phyloP scores from a whole-genome alignment of 2,113 vertebrate species.

The Corydoras sp. region DNA sequence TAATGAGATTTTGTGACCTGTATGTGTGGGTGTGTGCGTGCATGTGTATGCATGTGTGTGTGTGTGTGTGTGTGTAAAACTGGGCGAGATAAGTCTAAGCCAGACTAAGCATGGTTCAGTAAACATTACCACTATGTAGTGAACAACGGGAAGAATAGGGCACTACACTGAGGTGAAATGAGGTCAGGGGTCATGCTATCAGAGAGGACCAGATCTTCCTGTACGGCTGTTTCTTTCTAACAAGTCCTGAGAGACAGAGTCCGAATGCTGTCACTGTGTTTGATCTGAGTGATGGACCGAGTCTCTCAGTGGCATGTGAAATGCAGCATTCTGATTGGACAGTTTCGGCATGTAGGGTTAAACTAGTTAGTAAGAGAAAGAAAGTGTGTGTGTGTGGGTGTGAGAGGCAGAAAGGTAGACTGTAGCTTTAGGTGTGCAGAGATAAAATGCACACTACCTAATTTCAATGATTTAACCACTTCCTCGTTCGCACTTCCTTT shows the following conservation, averaged over 20 bases:
- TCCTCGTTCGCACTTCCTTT: not conserved
- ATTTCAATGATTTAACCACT: not conserved
- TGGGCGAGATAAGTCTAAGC: no score
- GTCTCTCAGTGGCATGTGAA: not conserved
- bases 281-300: conserved; percentile 1
- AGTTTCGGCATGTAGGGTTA: no score
- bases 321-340: not conserved
- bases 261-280: not conserved
- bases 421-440: not conserved
- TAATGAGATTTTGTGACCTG: conserved; percentile 21
- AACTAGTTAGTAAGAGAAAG: no score
- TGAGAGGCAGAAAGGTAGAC: not conserved
- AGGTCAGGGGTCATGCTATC: conserved; percentile 47
- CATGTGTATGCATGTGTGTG: not conserved
- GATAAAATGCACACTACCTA: not conserved
- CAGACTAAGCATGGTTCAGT: not conserved
- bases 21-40: not conserved
- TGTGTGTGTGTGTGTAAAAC: conserved; percentile 1
- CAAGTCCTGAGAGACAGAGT: conserved; percentile 9
- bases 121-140: not conserved
- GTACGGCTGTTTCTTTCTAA: conserved; percentile 31
- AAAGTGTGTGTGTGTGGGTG: no score
- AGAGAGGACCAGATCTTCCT: conserved; percentile 51
- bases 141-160: not conserved
- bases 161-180: not conserved